Evolutionary conservation across 1,140 invertebrate genomes (phyloP).

Genomic region (Neomicropteryx cornuta): DNA sequence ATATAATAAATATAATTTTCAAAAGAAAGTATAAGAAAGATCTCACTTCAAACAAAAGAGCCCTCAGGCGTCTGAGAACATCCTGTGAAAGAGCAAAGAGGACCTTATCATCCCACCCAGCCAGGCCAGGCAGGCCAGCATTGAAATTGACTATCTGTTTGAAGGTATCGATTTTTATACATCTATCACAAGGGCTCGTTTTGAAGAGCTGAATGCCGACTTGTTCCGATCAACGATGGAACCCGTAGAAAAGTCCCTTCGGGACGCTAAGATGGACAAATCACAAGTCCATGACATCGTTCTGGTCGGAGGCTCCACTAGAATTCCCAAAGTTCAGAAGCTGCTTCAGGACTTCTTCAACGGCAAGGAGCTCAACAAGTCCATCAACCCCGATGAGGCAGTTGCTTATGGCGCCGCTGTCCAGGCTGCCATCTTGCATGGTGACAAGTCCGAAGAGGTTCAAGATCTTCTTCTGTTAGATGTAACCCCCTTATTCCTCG

Average conservation of each 20-base stretch:
- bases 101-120: constrained; percentile 87
- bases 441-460: constrained; percentile 88
- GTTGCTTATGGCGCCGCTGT: constrained; percentile 85
- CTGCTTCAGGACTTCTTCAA: constrained; percentile 93
- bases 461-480: constrained; percentile 86
- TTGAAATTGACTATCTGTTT: constrained; percentile 91
- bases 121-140: constrained; percentile 86
- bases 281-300: constrained; percentile 89
- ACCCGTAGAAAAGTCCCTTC: constrained; percentile 88
- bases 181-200: constrained; percentile 85
- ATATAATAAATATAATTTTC: too few relatives aligned
- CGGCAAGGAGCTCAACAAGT: constrained; percentile 95
- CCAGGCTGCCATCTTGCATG: constrained; percentile 86
- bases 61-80: constrained; percentile 81
- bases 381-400: constrained; percentile 94
- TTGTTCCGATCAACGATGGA: constrained; percentile 86
- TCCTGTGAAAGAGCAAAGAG: constrained; percentile 94
- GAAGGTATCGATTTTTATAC: constrained; percentile 97
- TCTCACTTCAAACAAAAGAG: constrained; percentile 78
- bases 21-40: constrained; percentile 97
- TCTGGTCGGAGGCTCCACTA: constrained; percentile 94
- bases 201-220: constrained; percentile 91
- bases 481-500: constrained; percentile 87
- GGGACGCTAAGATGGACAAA: constrained; percentile 93
- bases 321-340: constrained; percentile 97